phyloP scores from a whole-genome alignment of 1,140 invertebrate species.

The Aricia agestis region DNA sequence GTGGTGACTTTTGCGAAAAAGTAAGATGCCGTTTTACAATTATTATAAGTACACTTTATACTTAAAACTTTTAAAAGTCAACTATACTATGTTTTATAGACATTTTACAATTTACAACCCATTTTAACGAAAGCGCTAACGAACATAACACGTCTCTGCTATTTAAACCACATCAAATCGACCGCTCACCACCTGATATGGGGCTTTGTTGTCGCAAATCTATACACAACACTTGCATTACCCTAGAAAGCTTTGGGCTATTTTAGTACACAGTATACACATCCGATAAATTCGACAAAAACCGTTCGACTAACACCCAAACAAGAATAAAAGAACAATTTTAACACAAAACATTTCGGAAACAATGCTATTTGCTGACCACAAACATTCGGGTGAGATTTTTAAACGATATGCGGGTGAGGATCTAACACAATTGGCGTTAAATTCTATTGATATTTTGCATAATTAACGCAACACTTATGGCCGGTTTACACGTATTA shows the following conservation, averaged over 20 bases:
- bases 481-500: too few relatives aligned
- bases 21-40: too few relatives aligned
- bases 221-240: not conserved
- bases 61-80: too few relatives aligned
- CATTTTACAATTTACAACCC: too few relatives aligned
- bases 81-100: too few relatives aligned
- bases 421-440: not conserved
- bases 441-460: constrained; percentile 2
- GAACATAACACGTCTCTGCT: not conserved
- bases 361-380: constrained; percentile 14
- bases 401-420: constrained; percentile 4
- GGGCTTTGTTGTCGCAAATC: not conserved
- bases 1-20: too few relatives aligned
- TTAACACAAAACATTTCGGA: constrained; percentile 10
- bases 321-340: constrained; percentile 14
- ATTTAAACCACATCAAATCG: not conserved
- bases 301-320: not conserved
- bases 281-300: constrained; percentile 9
- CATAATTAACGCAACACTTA: not conserved
- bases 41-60: too few relatives aligned
- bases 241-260: not conserved
- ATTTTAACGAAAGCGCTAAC: too few relatives aligned
- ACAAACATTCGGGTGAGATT: constrained; percentile 10
- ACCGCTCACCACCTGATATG: not conserved
- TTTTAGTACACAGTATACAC: not conserved